Base-by-base conservation (phyloP, 2,113 vertebrate species). In the Hippolais icterina region DNA sequence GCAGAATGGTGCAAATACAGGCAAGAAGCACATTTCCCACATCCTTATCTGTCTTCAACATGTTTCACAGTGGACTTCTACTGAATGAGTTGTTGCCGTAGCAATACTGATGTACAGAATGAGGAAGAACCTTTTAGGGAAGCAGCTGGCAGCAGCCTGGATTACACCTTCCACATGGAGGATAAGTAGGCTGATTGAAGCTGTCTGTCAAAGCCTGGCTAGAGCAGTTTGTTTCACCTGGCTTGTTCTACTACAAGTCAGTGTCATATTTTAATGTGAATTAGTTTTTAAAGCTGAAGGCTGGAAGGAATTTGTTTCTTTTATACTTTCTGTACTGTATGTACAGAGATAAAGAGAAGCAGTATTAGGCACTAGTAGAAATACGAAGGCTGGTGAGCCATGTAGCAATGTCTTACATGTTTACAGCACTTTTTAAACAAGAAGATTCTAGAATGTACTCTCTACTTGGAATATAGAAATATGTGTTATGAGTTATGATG, bases 121-220 rank as follows among this genome's bases (percentile, higher is more conserved):
- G 82, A 87, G 76, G 75, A 90, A 83, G 57, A 71, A 28, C 31
- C 59, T 93, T 87, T 89, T 21, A 83, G 44, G 72, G 72, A 95
- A 93, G 66, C 83, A 61, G 66, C 68, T 93, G 93, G 66, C 91
- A 91, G 77, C 84, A 90, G 89, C 64, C 74, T 84, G 88, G 80
- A 85, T 97, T 93, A 71, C 27, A 60, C 41, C 77, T 95, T 95
- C 87, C 52, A 57, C 80, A 52, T 10, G 19, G 80, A 93, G 82
- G 81, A 87, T 86, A 64, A 94, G 74, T 69, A 81, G 86, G 63
- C 60, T 90, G 86, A 91, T 61, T 83, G 91, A 83, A 95, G 37
- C 50, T 94, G 86, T 91, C 93, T 91, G 53, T 91, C 93, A 95
- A 83, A 92, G 60, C 85, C 83, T 82, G 76, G 61, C 79, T 70